These are phyloP conservation scores for Incurvaria masculella DNA, from an alignment of 2,888 invertebrate species.

Conservation along the genomic window DNA sequence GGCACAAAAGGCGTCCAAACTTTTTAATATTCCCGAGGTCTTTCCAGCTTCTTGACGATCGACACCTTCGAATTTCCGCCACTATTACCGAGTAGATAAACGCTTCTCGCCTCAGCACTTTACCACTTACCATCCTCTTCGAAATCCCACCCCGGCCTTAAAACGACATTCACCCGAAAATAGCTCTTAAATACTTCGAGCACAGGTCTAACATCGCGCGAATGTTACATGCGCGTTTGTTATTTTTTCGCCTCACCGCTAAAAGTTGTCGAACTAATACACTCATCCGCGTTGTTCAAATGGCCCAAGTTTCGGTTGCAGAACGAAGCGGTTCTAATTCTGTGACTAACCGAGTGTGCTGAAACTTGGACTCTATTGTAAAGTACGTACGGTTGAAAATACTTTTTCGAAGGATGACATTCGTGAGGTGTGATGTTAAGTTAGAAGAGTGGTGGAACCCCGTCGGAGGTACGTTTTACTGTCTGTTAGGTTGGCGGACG, in stretches of 20 bases:
- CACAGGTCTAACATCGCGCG: not conserved
- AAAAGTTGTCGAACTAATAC: not conserved
- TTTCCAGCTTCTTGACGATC: not conserved
- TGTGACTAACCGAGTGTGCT: not conserved
- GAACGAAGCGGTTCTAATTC: not conserved
- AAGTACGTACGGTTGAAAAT: not conserved
- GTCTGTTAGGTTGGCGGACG: not conserved
- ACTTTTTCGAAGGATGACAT: not conserved
- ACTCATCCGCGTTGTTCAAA: not conserved
- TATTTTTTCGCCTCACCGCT: not conserved
- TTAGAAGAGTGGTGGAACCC: no score
- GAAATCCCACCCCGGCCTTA: not conserved
- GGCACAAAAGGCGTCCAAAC: no score
- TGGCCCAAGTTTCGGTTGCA: not conserved
- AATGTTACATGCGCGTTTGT: not conserved
- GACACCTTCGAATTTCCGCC: not conserved
- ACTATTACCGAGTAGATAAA: not conserved
- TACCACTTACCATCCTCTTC: not conserved
- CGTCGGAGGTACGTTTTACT: not conserved
- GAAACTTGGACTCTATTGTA: not conserved
- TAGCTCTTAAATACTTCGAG: not conserved
- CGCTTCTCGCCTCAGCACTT: not conserved
- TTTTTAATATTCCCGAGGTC: not conserved
- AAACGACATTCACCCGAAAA: not conserved
- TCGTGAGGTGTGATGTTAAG: not conserved